Conservation (phyloP, 2,797 vertebrate genomes). For the Gymnoscopelus microlampas region DNA sequence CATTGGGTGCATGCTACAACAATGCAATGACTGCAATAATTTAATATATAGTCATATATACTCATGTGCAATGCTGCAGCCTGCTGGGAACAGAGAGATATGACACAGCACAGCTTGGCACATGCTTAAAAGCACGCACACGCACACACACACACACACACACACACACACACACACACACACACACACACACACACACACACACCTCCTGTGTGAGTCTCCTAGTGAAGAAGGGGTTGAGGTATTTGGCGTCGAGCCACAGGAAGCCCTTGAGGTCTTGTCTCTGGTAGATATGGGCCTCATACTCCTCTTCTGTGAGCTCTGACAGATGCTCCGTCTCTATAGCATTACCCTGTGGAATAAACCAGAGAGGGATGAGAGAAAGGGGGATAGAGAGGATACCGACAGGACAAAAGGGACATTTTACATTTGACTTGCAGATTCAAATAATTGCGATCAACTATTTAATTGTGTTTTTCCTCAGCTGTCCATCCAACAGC, state of each 20-base stretch:
- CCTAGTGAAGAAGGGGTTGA: slow-evolving; percentile 98
- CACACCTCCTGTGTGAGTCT: slow-evolving; percentile 95
- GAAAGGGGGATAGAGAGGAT: slow-evolving; percentile 6
- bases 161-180: neutral
- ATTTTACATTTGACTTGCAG: too few species aligned
- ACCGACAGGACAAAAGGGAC: neutral
- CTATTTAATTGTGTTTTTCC: too few species aligned
- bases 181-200: slow-evolving; percentile 1
- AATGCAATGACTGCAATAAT: neutral
- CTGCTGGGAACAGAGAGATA: neutral
- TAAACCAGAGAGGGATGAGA: slow-evolving; percentile 5
- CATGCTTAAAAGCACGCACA: neutral
- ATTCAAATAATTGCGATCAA: too few species aligned
- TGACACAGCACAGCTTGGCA: neutral
- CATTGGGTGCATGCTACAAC: too few species aligned
- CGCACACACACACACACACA: neutral
- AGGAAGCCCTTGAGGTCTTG: slow-evolving; percentile 98
- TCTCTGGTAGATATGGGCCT: slow-evolving; percentile 92
- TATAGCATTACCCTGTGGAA: slow-evolving; percentile 89
- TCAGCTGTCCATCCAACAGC: too few species aligned
- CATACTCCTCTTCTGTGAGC: slow-evolving; percentile 97
- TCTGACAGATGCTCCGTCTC: slow-evolving; percentile 96
- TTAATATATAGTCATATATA: neutral
- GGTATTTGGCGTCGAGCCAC: slow-evolving; percentile 97
- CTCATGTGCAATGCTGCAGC: too few species aligned